A percentile compares a stretch with the other conserved stretches of the same genome.
Evolutionary conservation across 2,113 vertebrate species (phyloP).

Genomic region (Loxodonta africana): DNA sequence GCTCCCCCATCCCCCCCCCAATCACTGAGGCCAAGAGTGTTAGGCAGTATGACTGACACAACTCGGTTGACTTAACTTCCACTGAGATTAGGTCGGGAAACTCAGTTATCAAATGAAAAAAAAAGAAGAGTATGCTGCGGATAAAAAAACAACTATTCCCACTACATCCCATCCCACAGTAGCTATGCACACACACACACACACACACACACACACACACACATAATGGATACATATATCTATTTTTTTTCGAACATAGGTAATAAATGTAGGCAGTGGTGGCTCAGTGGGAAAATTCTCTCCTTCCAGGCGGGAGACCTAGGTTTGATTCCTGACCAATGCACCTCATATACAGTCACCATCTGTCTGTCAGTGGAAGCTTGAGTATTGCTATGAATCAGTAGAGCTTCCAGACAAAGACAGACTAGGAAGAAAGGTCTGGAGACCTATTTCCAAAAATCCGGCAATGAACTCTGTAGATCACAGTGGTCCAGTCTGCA

Average conservation of each 20-base stretch:
- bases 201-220: not conserved
- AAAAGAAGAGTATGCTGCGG: not conserved
- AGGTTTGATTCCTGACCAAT: no score
- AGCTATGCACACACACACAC: not conserved
- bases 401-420: not conserved
- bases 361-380: not conserved
- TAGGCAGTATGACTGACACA: not conserved
- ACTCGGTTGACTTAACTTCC: not conserved
- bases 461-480: not conserved
- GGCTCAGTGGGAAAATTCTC: no score
- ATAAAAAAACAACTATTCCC: not conserved
- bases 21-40: not conserved
- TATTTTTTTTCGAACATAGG: not conserved
- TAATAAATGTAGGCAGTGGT: not conserved
- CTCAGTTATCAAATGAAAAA: not conserved
- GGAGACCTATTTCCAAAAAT: not conserved
- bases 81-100: not conserved
- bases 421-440: not conserved
- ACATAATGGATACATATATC: not conserved
- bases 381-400: not conserved
- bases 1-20: not conserved
- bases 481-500: not conserved
- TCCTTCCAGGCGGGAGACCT: no score
- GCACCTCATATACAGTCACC: no score
- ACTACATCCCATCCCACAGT: not conserved